A percentile compares a stretch with the other conserved stretches of the same genome.
phyloP scores from a whole-genome alignment of 92 coral and sea anemone species.

The Paramuricea clavata region DNA sequence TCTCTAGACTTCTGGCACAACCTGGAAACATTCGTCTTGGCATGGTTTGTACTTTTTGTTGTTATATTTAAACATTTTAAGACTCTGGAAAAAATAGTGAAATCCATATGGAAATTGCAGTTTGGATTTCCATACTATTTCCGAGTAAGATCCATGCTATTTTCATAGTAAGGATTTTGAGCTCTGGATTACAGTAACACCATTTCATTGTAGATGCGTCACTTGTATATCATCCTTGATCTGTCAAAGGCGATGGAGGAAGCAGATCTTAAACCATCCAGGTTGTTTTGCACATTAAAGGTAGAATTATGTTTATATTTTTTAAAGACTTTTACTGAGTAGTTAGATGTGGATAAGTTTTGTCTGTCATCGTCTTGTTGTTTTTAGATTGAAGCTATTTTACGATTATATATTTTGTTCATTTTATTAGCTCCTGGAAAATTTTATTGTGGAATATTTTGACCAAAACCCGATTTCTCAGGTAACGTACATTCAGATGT shows the following conservation, averaged over 20 bases:
- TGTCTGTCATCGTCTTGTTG: too few relatives aligned
- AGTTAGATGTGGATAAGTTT: too few relatives aligned
- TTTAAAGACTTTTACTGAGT: too few relatives aligned
- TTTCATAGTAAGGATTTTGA: too few relatives aligned
- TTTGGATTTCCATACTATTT: too few relatives aligned
- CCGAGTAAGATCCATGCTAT: too few relatives aligned
- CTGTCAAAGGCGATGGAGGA: slow-evolving; percentile 96
- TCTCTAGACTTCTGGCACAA: slow-evolving; percentile 79
- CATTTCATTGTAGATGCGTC: slow-evolving; percentile 83
- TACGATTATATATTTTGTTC: neutral
- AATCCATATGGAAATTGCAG: neutral
- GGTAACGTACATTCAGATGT: too few relatives aligned
- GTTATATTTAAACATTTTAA: neutral
- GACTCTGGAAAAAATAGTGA: neutral
- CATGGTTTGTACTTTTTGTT: slow-evolving; percentile 73
- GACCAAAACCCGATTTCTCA: slow-evolving; percentile 99
- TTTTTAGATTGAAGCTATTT: too few relatives aligned
- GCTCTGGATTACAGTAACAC: neutral
- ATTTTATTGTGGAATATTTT: slow-evolving; percentile 87
- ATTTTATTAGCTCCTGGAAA: slow-evolving; percentile 79
- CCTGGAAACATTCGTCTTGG: slow-evolving; percentile 97
- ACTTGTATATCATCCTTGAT: slow-evolving; percentile 85
- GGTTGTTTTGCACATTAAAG: slow-evolving; percentile 83
- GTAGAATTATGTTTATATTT: slow-evolving; percentile 62
- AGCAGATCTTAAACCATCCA: slow-evolving; percentile 92